Evolutionary conservation across 2,113 vertebrate species (phyloP).

Genomic region (Peromyscus californicus): DNA sequence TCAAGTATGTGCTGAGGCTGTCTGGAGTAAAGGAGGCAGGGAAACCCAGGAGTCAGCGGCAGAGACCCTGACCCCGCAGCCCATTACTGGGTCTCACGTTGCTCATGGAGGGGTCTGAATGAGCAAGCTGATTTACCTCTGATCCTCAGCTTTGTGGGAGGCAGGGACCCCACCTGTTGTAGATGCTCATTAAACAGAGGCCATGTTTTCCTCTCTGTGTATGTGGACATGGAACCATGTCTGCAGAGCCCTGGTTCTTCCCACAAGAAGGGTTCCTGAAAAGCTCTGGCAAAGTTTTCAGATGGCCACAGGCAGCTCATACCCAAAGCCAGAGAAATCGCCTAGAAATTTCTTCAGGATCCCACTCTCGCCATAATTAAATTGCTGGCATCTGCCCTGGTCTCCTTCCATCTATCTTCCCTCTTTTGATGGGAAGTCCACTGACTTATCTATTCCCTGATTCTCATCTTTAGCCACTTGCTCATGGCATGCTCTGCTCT

Average conservation of each 20-base stretch:
- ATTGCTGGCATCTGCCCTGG: background rate
- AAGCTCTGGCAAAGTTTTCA: background rate
- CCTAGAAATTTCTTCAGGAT: background rate
- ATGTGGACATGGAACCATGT: background rate
- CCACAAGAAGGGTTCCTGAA: background rate
- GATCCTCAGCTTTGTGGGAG: background rate
- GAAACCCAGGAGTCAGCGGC: background rate
- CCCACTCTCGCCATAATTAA: background rate
- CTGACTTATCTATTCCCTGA: background rate
- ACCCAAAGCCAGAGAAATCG: background rate
- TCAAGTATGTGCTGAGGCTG: rapidly evolving
- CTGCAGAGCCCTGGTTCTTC: background rate
- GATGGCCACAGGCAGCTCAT: background rate
- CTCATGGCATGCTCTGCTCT: background rate
- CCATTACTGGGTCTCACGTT: background rate
- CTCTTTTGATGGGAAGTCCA: background rate
- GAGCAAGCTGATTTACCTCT: background rate
- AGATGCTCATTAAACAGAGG: background rate
- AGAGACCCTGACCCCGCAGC: background rate
- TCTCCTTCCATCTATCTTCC: background rate
- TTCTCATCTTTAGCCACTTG: background rate
- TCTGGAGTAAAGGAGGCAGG: background rate
- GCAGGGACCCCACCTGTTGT: background rate
- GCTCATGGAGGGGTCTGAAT: background rate
- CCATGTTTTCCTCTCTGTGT: no score